Evolutionary conservation across 2,797 vertebrate genomes (phyloP), one percentile per base, ranked within the genome.

Genomic region (Lutjanus argentimaculatus): DNA sequence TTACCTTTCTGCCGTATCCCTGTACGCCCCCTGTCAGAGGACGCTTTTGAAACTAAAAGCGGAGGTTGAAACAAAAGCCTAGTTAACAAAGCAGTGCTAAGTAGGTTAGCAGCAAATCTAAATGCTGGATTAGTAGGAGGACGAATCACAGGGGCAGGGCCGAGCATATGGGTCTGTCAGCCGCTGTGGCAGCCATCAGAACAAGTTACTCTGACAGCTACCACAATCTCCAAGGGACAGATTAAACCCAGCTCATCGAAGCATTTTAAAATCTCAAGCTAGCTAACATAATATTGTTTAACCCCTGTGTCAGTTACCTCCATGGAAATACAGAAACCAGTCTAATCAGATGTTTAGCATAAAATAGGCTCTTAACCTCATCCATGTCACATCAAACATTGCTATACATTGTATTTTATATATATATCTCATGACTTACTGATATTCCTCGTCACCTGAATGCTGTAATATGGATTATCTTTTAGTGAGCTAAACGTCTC

Each of bases 201-300:
- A 96, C 95, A 95, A 95, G 96, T 96, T 94, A 95, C 93, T 96
- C 91, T 95, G 95, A 96, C 94, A 95, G 91, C 93, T 75, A 72
- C 90, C 8, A 3, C 67, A 30, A 16, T 89, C 90, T 92, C 94
- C 96, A 91, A 72, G 84, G 89, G 94, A 96, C 93, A 93, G 91
- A 96, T 96, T 96, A 94, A 91, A 70, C 92, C 76, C 86, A 92
- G 87, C 92, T 96, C 95, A 95, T 96, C 87, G 88, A 84, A 91
- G 93, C 92, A 89, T 93, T 95, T 95, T 85, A 92, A 91, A 93
- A 90, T 94, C 88, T 89, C 91, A 89, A 92, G 87, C 94, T 89
- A 83, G 81, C 86, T 93, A 91, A 96, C 92, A 95, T 93, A 94
- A 95, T 93, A 90, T 93, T 93, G 85, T 94, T 96, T 96, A 95